Percentiles rank a stretch among this genome's conserved stretches.
Conservation (phyloP, 1,140 invertebrate species). For the Euschistus heros region DNA sequence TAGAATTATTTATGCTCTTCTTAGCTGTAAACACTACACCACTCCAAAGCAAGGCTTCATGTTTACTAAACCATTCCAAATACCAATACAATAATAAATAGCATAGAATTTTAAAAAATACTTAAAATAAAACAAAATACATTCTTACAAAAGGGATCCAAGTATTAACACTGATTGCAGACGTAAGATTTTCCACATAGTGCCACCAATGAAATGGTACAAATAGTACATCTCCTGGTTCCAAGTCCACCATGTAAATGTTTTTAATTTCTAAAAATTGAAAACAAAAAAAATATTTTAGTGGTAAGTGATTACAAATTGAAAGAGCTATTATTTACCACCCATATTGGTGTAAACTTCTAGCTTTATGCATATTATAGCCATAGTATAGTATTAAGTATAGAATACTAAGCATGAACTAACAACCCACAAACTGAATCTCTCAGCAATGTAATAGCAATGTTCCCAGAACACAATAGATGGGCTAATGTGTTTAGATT, state of each 20-base stretch:
- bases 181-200: constrained; percentile 74
- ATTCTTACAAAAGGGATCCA: constrained; percentile 65
- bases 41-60: too few species aligned
- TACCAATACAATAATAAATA: too few species aligned
- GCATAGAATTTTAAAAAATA: not conserved
- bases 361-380: too few species aligned
- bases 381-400: too few species aligned
- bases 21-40: too few species aligned
- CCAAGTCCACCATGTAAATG: constrained; percentile 51
- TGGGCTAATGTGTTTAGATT: too few species aligned
- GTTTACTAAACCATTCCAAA: too few species aligned
- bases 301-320: not conserved
- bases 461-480: too few species aligned
- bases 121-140: not conserved
- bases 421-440: too few species aligned
- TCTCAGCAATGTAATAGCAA: too few species aligned
- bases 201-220: constrained; percentile 94
- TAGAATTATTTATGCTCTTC: too few species aligned
- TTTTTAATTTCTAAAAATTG: constrained; percentile 36
- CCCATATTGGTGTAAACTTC: not conserved
- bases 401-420: too few species aligned
- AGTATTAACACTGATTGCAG: constrained; percentile 70
- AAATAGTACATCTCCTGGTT: constrained; percentile 75
- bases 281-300: constrained; percentile 30
- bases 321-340: not conserved